phyloP scores from a whole-genome alignment of 2,888 invertebrate genomes.

The Ethmia dodecea region DNA sequence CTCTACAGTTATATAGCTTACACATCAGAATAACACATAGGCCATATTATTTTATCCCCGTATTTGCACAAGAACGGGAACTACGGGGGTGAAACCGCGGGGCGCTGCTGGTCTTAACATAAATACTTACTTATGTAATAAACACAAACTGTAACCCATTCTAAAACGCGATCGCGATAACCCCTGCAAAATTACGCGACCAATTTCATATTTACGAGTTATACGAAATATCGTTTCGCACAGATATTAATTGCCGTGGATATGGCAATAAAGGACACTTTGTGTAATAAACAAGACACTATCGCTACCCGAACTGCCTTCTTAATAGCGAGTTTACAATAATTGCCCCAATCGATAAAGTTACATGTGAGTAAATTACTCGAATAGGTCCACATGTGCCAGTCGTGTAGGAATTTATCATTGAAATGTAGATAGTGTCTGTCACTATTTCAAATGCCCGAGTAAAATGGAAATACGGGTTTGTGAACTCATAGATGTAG shows the following conservation, averaged over 20 bases:
- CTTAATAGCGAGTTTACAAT: conserved; percentile 36
- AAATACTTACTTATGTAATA: background rate
- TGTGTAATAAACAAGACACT: conserved; percentile 50
- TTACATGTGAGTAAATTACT: conserved; percentile 25
- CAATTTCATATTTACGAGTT: conserved; percentile 50
- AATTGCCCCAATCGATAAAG: conserved; percentile 34
- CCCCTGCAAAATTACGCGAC: conserved; percentile 57
- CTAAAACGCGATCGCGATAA: conserved; percentile 55
- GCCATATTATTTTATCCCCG: too few species aligned
- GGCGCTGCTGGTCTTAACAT: too few species aligned
- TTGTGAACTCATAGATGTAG: too few species aligned
- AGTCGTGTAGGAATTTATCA: background rate
- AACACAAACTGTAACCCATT: conserved; percentile 40
- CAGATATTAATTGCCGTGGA: conserved; percentile 48
- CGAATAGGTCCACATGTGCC: conserved; percentile 1
- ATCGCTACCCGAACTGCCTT: conserved; percentile 37
- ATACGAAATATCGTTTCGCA: conserved; percentile 56
- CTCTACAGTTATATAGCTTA: too few species aligned
- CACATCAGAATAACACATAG: too few species aligned
- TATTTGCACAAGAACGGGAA: too few species aligned
- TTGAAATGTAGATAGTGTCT: background rate
- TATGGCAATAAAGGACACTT: conserved; percentile 51
- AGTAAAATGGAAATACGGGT: too few species aligned
- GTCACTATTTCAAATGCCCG: background rate
- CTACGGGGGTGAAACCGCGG: too few species aligned